Evolutionary conservation across 2,888 invertebrate species (phyloP).

Genomic region (Heliconius ethilla): DNA sequence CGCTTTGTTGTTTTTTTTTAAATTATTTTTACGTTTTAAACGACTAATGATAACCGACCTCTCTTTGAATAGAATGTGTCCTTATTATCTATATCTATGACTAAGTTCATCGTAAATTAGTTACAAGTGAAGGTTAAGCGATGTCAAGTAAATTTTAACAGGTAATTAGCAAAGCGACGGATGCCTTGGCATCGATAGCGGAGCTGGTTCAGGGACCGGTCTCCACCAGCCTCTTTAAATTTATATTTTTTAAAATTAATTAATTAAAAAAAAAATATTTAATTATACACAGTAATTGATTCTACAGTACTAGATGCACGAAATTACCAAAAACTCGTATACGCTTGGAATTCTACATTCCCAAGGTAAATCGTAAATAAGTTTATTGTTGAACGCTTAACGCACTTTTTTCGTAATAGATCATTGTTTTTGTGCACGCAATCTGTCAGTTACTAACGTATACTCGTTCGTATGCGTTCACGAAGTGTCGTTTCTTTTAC

Average conservation of each 20-base stretch:
- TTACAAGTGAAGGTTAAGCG: slow-evolving; percentile 69
- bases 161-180: slow-evolving; percentile 74
- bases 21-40: slow-evolving; percentile 27
- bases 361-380: slow-evolving; percentile 28
- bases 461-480: slow-evolving; percentile 47
- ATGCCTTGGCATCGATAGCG: slow-evolving; percentile 75
- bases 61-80: slow-evolving; percentile 52
- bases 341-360: slow-evolving; percentile 23
- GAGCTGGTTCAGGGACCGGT: slow-evolving; percentile 45
- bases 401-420: slow-evolving; percentile 63
- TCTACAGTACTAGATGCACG: slow-evolving; percentile 9
- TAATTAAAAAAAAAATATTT: no score
- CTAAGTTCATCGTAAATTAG: slow-evolving; percentile 58
- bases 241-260: neutral
- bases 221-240: slow-evolving; percentile 23
- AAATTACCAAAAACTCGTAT: slow-evolving; percentile 29
- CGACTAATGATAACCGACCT: slow-evolving; percentile 43
- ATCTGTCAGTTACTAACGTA: slow-evolving; percentile 62
- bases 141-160: slow-evolving; percentile 80
- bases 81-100: slow-evolving; percentile 46
- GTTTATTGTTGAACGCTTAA: slow-evolving; percentile 52
- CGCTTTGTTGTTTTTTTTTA: slow-evolving; percentile 45
- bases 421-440: slow-evolving; percentile 73
- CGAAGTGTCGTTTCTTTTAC: slow-evolving; percentile 56
- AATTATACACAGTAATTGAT: slow-evolving; percentile 24